phyloP scores from a whole-genome alignment of 2,888 invertebrate species.

The Anodontia alba region DNA sequence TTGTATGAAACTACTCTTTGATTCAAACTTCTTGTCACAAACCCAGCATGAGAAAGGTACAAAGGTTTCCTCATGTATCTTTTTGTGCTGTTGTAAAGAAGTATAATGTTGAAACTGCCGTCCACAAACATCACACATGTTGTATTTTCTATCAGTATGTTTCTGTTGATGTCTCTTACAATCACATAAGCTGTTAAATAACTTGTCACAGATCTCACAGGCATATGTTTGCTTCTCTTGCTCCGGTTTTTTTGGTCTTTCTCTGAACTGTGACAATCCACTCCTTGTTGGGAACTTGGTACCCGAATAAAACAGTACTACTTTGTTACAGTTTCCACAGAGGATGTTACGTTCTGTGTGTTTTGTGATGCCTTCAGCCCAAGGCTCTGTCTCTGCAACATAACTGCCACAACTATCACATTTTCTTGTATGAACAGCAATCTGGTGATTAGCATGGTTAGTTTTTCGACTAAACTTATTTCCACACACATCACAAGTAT shows the following conservation, averaged over 20 bases:
- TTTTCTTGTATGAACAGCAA: slow-evolving; percentile 28
- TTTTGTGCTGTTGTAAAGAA: neutral
- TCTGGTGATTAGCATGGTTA: slow-evolving; percentile 15
- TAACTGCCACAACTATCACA: slow-evolving; percentile 8
- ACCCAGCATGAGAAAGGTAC: neutral
- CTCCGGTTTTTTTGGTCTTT: neutral
- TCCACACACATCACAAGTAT: slow-evolving; percentile 25
- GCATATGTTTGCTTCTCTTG: neutral
- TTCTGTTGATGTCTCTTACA: neutral
- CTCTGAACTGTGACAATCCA: neutral
- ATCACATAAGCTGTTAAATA: neutral
- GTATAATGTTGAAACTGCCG: neutral
- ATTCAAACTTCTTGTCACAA: neutral
- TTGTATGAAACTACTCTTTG: neutral
- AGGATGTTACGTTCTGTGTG: neutral
- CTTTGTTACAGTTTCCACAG: neutral
- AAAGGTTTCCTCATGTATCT: neutral
- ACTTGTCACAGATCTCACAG: neutral
- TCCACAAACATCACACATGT: slow-evolving; percentile 6
- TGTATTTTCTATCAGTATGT: neutral
- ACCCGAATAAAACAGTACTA: neutral
- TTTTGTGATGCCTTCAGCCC: slow-evolving; percentile 12
- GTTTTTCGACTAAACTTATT: neutral
- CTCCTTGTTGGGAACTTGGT: neutral
- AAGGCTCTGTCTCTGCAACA: slow-evolving; percentile 24